Evolutionary conservation across 1,140 invertebrate genomes (phyloP).

Genomic region (Heterodera schachtii): DNA sequence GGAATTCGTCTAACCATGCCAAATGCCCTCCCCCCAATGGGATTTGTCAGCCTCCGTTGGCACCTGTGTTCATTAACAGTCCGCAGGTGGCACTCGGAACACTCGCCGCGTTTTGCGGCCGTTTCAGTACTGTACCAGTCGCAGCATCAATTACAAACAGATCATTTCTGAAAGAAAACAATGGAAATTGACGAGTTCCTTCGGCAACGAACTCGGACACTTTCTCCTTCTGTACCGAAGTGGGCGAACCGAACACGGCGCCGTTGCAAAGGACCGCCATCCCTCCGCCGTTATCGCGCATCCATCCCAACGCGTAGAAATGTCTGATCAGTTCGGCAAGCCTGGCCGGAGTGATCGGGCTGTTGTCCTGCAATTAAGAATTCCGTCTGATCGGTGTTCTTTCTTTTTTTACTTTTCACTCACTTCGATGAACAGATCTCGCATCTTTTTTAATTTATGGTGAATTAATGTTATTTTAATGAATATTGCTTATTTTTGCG

Average conservation of each 20-base stretch:
- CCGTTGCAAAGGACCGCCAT: slow-evolving; percentile 79
- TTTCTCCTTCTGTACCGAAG: slow-evolving; percentile 92
- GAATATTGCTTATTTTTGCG: too few relatives aligned
- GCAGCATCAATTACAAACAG: slow-evolving; percentile 58
- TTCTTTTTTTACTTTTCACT: slow-evolving; percentile 85
- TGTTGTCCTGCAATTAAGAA: not conserved
- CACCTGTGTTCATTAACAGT: slow-evolving; percentile 18
- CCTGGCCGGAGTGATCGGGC: slow-evolving; percentile 20
- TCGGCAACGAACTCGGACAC: slow-evolving; percentile 50
- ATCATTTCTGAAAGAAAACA: slow-evolving; percentile 10
- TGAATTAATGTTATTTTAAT: too few relatives aligned
- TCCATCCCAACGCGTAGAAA: slow-evolving; percentile 32
- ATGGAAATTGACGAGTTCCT: not conserved
- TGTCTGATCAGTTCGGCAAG: slow-evolving; percentile 32
- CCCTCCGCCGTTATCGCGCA: slow-evolving; percentile 78
- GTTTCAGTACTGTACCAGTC: not conserved
- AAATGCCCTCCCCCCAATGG: too few relatives aligned
- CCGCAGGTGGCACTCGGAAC: slow-evolving; percentile 56
- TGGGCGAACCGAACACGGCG: slow-evolving; percentile 92
- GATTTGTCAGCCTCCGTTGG: not conserved
- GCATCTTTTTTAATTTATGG: too few relatives aligned
- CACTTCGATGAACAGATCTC: slow-evolving; percentile 76
- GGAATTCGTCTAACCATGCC: too few relatives aligned
- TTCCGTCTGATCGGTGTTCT: too few relatives aligned
- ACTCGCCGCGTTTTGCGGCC: slow-evolving; percentile 11